These are phyloP conservation scores for Aplodontia rufa DNA, from an alignment of 2,113 vertebrate species.

Conservation along the genomic window DNA sequence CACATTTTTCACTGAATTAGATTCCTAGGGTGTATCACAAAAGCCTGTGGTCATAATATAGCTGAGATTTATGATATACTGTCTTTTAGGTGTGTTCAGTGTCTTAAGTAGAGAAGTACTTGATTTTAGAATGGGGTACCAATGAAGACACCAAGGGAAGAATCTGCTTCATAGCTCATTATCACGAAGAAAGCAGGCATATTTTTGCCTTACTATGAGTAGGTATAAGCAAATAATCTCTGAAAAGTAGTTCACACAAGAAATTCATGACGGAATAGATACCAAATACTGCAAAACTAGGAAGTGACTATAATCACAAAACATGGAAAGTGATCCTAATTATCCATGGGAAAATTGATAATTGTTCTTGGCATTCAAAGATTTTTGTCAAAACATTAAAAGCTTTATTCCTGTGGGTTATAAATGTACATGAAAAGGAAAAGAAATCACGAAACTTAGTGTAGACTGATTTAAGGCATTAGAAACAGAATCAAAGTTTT, in stretches of 20 bases:
- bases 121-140: background rate
- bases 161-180: background rate
- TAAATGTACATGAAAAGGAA: background rate
- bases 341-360: background rate
- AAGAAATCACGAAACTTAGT: background rate
- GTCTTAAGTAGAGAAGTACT: background rate
- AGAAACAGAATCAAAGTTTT: background rate
- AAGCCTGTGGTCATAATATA: background rate
- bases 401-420: background rate
- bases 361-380: background rate
- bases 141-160: background rate
- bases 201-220: background rate
- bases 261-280: accelerated
- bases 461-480: background rate
- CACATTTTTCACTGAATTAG: background rate
- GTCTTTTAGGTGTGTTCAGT: background rate
- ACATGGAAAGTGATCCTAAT: background rate
- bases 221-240: background rate
- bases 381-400: background rate
- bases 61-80: background rate
- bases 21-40: background rate
- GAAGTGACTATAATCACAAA: background rate
- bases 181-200: background rate
- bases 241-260: background rate
- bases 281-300: accelerated